These are phyloP conservation scores for Leiothrix lutea DNA, from an alignment of 2,113 vertebrate genomes.

Conservation along the genomic window DNA sequence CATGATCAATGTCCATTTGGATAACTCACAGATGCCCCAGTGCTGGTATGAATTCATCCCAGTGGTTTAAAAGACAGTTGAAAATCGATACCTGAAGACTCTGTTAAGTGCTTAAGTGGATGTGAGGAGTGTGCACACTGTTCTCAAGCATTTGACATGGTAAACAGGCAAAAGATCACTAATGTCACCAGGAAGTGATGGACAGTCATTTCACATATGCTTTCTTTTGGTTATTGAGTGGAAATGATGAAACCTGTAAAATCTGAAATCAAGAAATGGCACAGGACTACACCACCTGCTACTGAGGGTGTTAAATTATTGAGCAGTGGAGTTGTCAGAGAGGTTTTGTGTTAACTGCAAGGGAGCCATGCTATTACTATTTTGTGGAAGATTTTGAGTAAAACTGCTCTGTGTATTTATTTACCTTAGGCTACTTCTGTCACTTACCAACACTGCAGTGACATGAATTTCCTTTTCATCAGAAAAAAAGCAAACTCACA, in stretches of 20 bases:
- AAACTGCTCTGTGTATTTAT: not conserved
- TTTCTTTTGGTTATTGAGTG: not conserved
- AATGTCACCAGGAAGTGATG: not conserved
- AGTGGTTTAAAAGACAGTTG: constrained; percentile 13
- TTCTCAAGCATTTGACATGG: not conserved
- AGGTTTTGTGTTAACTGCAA: not conserved
- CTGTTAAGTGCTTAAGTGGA: constrained; percentile 50
- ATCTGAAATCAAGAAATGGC: not conserved
- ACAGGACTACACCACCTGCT: not conserved
- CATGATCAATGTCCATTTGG: constrained; percentile 40
- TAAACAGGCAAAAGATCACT: not conserved
- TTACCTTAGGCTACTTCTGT: constrained; percentile 22
- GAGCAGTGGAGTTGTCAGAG: not conserved
- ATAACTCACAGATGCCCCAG: not conserved
- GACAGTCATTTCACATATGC: not conserved
- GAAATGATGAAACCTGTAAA: not conserved
- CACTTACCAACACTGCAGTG: not conserved
- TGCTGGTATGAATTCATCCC: constrained; percentile 7
- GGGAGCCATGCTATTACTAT: not conserved
- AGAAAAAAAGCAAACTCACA: not conserved
- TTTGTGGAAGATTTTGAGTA: not conserved
- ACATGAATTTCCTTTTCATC: constrained; percentile 6
- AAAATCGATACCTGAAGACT: constrained; percentile 31
- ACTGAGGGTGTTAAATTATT: not conserved
- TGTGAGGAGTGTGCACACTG: not conserved